phyloP scores from a whole-genome alignment of 1,140 invertebrate genomes.

The Monochamus saltuarius region DNA sequence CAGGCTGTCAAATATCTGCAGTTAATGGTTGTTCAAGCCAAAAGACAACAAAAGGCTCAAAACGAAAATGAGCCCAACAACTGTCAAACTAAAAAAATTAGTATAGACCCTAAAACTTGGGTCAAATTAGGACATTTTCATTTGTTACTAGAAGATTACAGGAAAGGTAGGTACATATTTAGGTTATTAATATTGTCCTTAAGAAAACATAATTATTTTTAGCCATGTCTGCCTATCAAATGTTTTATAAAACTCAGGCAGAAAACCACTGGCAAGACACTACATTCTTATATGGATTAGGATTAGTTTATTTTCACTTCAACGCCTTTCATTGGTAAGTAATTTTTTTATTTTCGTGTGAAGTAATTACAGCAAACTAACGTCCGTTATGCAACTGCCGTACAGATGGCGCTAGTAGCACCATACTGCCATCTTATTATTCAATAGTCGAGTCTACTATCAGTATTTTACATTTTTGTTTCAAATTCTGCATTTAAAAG shows the following conservation, averaged over 20 bases:
- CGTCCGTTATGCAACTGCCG: no score
- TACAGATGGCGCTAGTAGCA: no score
- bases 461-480: no score
- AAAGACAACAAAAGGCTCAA: slow-evolving; percentile 60
- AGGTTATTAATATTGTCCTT: not conserved
- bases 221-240: slow-evolving; percentile 95
- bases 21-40: slow-evolving; percentile 77
- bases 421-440: no score
- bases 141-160: slow-evolving; percentile 85
- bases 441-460: no score
- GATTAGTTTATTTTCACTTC: slow-evolving; percentile 93
- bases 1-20: slow-evolving; percentile 80
- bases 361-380: no score
- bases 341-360: no score
- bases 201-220: slow-evolving; percentile 44
- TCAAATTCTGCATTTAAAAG: no score
- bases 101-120: slow-evolving; percentile 86
- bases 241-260: slow-evolving; percentile 76
- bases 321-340: slow-evolving; percentile 95
- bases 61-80: slow-evolving; percentile 53
- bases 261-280: slow-evolving; percentile 88
- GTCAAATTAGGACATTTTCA: slow-evolving; percentile 94
- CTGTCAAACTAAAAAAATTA: slow-evolving; percentile 62
- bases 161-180: slow-evolving; percentile 69
- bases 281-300: slow-evolving; percentile 88